These are phyloP conservation scores for Sander lucioperca DNA, from an alignment of 2,113 vertebrate genomes.

Conservation along the genomic window DNA sequence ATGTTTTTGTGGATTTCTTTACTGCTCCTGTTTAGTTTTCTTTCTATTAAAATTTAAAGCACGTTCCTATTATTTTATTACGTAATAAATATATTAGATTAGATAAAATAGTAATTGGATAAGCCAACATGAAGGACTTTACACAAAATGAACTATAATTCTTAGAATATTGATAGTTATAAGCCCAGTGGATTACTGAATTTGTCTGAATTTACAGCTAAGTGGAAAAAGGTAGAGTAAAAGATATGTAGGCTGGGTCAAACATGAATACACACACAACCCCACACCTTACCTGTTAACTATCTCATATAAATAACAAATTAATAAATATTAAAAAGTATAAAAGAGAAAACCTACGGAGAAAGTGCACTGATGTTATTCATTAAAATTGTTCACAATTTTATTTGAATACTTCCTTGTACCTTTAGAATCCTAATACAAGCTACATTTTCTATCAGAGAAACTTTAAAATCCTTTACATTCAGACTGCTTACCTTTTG, in stretches of 20 bases:
- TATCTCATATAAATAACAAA: background rate
- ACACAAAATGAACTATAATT: background rate
- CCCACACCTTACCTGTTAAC: background rate
- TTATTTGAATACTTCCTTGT: slow-evolving; percentile 41
- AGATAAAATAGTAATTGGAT: too few species aligned
- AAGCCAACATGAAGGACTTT: too few species aligned
- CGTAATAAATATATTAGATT: too few species aligned
- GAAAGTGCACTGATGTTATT: background rate
- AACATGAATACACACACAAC: background rate
- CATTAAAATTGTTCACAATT: background rate
- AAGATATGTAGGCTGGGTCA: background rate
- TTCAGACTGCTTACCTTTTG: slow-evolving; percentile 42
- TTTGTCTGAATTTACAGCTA: background rate
- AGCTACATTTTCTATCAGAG: background rate
- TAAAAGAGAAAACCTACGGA: background rate
- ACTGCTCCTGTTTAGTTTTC: too few species aligned
- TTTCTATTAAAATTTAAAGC: too few species aligned
- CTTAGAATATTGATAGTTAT: background rate
- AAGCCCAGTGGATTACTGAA: background rate
- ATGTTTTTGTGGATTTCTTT: too few species aligned
- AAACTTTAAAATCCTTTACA: background rate
- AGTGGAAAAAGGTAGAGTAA: background rate
- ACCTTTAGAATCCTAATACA: background rate
- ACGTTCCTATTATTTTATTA: too few species aligned
- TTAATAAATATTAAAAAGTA: background rate